A percentile compares a stretch with the other conserved stretches of the same genome.
Conservation (phyloP, 2,888 invertebrate genomes). For the Harpagoxenus sublaevis region DNA sequence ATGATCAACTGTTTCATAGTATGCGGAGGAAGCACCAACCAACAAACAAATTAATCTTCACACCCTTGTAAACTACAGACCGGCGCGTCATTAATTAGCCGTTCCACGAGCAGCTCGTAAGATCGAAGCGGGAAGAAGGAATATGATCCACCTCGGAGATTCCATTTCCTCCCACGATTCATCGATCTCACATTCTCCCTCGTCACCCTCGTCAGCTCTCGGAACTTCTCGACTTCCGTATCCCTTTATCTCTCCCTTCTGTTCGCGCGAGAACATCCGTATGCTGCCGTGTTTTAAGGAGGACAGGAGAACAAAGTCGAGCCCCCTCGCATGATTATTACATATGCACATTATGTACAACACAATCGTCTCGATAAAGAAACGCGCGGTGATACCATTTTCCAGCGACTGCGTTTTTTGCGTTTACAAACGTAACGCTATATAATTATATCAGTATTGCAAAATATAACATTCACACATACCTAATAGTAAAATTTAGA, state of each 20-base stretch:
- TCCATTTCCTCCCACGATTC: slow-evolving; percentile 38
- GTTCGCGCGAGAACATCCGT: slow-evolving; percentile 35
- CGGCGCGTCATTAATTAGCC: slow-evolving; percentile 48
- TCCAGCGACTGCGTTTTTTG: slow-evolving; percentile 73
- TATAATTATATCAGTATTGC: background rate
- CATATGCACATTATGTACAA: slow-evolving; percentile 81
- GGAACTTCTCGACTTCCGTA: slow-evolving; percentile 37
- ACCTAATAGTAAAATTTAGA: background rate
- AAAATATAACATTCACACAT: background rate
- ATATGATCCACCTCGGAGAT: slow-evolving; percentile 37
- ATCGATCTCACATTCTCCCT: slow-evolving; percentile 41
- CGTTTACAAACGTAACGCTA: background rate
- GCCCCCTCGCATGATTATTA: slow-evolving; percentile 77
- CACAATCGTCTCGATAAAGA: slow-evolving; percentile 73
- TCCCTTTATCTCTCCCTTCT: slow-evolving; percentile 32
- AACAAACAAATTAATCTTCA: slow-evolving; percentile 51
- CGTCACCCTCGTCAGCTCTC: slow-evolving; percentile 23
- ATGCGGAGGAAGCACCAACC: slow-evolving; percentile 16
- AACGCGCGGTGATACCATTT: slow-evolving; percentile 81
- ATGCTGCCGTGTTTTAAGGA: slow-evolving; percentile 61
- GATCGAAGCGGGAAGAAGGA: slow-evolving; percentile 39
- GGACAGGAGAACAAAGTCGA: slow-evolving; percentile 41
- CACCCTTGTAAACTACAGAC: slow-evolving; percentile 35
- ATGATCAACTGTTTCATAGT: slow-evolving; percentile 32
- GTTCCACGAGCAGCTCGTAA: slow-evolving; percentile 28